Evolutionary conservation across 1,140 invertebrate species (phyloP), one percentile per base, ranked within the genome.

Genomic region (Colletes latitarsis): DNA sequence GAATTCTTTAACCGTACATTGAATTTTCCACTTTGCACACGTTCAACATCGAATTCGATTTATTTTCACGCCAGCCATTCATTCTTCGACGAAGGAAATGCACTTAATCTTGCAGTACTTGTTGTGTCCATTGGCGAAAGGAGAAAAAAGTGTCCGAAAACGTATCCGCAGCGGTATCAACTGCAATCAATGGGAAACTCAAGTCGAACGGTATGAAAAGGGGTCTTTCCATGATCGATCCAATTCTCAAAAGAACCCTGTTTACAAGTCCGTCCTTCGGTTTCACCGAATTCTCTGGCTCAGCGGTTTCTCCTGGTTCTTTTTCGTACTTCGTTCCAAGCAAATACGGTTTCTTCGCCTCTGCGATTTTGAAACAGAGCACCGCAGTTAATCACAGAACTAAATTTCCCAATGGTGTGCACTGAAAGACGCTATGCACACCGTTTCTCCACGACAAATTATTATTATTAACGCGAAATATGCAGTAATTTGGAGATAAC

Each of bases 251-350:
- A 77, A 77, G 66, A 12, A 52, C 21, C 64, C 75, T 79, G 77
- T 79, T 79, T 79, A 66, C 77, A 73, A 79, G 77, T 73, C 69
- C 39, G 15, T 43, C 57, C 76, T 21, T 49, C 14, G 43, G 43
- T 71, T 71, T 62, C 49, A 62, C 17, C 67, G 67, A 49, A 77
- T 77, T 49, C 75, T 70, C 43, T 39, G 43, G 19, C 76, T 77
- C 76, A 63, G 76, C 76, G 67, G 30, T 72, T 63, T 72, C 39
- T 15, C n/a, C 1, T 14, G 15, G 10, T 39, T 4, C 46, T 17
- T 43, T 41, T 46, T 53, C 30, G 14, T 15, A 0, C 15, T 62
- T 15, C 41, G 4, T 43, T 14, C 53, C 19, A 3, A 10, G 30
- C 58, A 21, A 79, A 64, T 43, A 15, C 57, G 55, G 30, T 21